Evolutionary conservation across 2,797 vertebrate genomes (phyloP), one percentile per base, ranked within the genome.

Genomic region (Brotula barbata): DNA sequence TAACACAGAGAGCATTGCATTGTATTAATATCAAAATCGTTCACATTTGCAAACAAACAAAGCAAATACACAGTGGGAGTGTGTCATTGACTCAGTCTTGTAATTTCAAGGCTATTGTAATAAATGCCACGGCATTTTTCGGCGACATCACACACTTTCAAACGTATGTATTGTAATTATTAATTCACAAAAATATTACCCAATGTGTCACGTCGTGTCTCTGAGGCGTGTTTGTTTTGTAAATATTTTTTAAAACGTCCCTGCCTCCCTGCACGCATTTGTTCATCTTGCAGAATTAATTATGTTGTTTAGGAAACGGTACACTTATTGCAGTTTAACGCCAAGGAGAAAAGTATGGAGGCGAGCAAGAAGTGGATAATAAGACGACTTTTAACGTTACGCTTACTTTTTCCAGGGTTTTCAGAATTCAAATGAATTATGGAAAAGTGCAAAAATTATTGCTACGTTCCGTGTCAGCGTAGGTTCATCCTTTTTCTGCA

Each of bases 101-200:
- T 81, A 85, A 89, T 89, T 88, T 88, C 86, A 88, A 79, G 87
- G 77, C 59, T 83, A 73, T 89, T 88, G 75, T 81, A 57, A 68
- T 79, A 82, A 87, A 79, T 71, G 78, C 78, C 78, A 86, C 71
- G 83, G 69, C 85, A 59, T 57, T 83, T 71, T 28, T 53, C 36
- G 59, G 51, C 21, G 60, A 86, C 84, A 87, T 88, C 73, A 87
- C 88, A 87, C 79, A 82, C 68, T 56, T 52, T 61, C 57, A 58
- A 68, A 68, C 68, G 54, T 71, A 20, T 70, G 48, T 55, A 34
- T 75, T 75, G 61, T 82, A 75, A 76, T 83, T 80, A 80, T 83
- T 81, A 80, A 85, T 82, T 83, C 70, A 53, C 46, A 74, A 67
- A 78, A 67, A 78, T 51, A 71, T 73, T 59, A 70, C 50, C 66